Conservation (phyloP, 2,888 invertebrate genomes). For the Callyntrura sp. region DNA sequence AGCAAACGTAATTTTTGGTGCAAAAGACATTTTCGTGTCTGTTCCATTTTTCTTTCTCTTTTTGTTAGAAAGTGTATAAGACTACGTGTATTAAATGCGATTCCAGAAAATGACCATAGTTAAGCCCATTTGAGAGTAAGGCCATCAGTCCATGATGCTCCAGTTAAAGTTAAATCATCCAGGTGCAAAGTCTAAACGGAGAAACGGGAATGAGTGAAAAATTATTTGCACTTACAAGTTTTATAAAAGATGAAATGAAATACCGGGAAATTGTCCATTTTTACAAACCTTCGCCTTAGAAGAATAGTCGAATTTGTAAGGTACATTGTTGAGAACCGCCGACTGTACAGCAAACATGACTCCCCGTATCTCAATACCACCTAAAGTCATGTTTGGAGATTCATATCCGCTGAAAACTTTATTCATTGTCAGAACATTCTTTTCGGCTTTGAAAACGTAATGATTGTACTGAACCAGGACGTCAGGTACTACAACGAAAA, state of each 20-base stretch:
- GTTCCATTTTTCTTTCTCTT: no score
- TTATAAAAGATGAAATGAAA: no score
- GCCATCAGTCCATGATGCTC: slow-evolving; percentile 79
- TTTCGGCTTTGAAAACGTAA: slow-evolving; percentile 86
- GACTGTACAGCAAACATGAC: slow-evolving; percentile 72
- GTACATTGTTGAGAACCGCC: slow-evolving; percentile 81
- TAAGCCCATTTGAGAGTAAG: slow-evolving; percentile 75
- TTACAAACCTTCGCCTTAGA: slow-evolving; percentile 68
- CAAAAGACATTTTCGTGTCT: not conserved
- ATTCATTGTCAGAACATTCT: slow-evolving; percentile 77
- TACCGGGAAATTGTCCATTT: no score
- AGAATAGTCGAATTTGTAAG: slow-evolving; percentile 73
- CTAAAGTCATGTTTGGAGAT: slow-evolving; percentile 79
- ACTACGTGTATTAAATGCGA: no score
- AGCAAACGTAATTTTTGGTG: slow-evolving; percentile 14
- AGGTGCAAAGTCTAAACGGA: slow-evolving; percentile 74
- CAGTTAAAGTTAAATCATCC: slow-evolving; percentile 72
- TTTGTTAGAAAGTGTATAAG: no score
- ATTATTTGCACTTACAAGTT: not conserved
- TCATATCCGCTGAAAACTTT: slow-evolving; percentile 77
- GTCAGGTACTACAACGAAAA: slow-evolving; percentile 87
- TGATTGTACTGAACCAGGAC: slow-evolving; percentile 88
- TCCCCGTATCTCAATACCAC: slow-evolving; percentile 80
- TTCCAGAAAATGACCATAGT: not conserved
- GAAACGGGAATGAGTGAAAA: not conserved